These are phyloP conservation scores for Aphelinus certus DNA, from an alignment of 1,140 invertebrate genomes.

Conservation along the genomic window DNA sequence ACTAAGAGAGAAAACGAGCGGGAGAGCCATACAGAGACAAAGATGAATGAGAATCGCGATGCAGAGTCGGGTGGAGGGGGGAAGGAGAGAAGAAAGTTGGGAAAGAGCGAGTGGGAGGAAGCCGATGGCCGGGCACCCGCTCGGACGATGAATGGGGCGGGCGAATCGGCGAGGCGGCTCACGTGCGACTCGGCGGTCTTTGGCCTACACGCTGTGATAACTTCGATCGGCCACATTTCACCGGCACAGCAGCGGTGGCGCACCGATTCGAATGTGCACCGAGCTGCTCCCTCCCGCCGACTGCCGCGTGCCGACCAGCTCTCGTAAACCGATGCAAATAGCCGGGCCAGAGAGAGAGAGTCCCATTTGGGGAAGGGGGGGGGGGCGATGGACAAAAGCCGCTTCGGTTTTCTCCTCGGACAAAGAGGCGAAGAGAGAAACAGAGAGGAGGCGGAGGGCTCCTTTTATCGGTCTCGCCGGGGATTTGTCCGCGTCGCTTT, in stretches of 20 bases:
- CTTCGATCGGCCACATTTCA: constrained; percentile 28
- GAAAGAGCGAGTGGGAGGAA: neutral
- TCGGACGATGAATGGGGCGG: constrained; percentile 6
- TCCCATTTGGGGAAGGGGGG: neutral
- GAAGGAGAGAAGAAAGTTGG: neutral
- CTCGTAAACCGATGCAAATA: too few species aligned
- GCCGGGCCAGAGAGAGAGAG: neutral
- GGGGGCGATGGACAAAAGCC: neutral
- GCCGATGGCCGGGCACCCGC: neutral
- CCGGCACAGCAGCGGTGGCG: neutral
- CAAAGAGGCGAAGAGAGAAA: too few species aligned
- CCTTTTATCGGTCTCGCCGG: constrained; percentile 17
- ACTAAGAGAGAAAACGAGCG: neutral
- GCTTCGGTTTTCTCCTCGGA: constrained; percentile 1
- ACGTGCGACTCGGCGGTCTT: constrained; percentile 17
- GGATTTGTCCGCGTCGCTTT: constrained; percentile 23
- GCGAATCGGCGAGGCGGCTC: constrained; percentile 16
- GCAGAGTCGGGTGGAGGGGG: neutral
- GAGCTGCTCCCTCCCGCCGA: neutral
- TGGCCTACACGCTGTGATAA: constrained; percentile 18
- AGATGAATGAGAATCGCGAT: constrained; percentile 30
- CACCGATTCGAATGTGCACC: neutral
- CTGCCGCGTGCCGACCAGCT: neutral
- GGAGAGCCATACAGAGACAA: neutral
- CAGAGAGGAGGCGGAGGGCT: neutral